These are phyloP conservation scores for Kryptolebias marmoratus DNA, from an alignment of 2,113 vertebrate species.

Conservation along the genomic window DNA sequence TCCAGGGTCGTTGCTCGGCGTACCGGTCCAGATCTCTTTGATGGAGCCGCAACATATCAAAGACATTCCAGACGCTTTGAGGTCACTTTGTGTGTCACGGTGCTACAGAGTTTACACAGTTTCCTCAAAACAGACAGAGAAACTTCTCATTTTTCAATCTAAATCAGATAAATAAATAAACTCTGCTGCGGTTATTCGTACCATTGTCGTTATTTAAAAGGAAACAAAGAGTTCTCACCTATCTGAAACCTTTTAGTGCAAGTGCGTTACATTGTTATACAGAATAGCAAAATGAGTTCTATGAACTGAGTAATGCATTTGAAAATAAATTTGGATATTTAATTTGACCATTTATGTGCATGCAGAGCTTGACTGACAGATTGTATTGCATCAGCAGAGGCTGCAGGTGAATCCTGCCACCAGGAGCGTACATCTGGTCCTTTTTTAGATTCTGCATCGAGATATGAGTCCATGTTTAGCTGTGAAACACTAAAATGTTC, in stretches of 20 bases:
- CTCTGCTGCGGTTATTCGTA: no score
- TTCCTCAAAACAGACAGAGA: constrained; percentile 30
- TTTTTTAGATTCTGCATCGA: constrained; percentile 12
- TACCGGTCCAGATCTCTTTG: constrained; percentile 32
- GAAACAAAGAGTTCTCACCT: no score
- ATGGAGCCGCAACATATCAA: constrained; percentile 57
- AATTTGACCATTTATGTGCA: neutral
- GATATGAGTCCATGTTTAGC: neutral
- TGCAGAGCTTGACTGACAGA: neutral
- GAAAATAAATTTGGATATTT: neutral
- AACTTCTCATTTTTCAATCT: neutral
- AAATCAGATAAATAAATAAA: neutral
- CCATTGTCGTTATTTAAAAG: no score
- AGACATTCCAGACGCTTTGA: constrained; percentile 59
- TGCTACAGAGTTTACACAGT: constrained; percentile 39
- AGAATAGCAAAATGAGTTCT: no score
- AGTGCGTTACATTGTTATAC: no score
- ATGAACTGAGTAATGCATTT: neutral
- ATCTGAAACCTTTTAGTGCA: no score
- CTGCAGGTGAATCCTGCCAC: neutral
- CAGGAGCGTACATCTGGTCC: neutral
- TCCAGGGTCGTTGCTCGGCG: constrained; percentile 28
- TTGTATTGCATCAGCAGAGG: neutral
- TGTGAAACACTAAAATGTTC: neutral
- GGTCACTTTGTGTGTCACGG: constrained; percentile 46